A percentile compares a stretch with the other conserved stretches of the same genome.
Evolutionary conservation across 92 coral and sea anemone species (phyloP).

Genomic region (Phenganax subtilis): DNA sequence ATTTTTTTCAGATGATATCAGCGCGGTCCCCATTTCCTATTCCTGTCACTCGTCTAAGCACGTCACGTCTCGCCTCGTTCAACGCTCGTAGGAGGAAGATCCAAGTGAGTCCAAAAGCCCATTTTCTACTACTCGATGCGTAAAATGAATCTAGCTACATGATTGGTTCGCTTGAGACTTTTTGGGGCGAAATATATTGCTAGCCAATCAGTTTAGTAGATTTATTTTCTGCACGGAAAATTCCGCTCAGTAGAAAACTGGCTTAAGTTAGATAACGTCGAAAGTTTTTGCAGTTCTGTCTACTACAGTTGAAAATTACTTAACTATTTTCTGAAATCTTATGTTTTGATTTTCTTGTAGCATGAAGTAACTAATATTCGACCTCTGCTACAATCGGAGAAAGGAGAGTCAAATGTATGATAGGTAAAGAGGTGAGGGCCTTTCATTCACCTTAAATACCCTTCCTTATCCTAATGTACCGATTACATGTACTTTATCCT

Average conservation of each 20-base stretch:
- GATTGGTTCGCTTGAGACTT: too few species aligned
- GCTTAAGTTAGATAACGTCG: neutral
- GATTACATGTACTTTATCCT: neutral
- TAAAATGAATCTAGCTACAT: too few species aligned
- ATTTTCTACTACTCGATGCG: neutral
- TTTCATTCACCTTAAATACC: neutral
- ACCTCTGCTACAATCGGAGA: slow-evolving; percentile 29
- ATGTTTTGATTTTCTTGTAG: slow-evolving; percentile 13
- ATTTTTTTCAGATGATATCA: slow-evolving; percentile 68
- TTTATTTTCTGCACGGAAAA: too few species aligned
- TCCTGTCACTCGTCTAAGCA: slow-evolving; percentile 72
- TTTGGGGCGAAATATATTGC: too few species aligned
- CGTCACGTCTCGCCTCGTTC: slow-evolving; percentile 89
- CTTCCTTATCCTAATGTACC: neutral
- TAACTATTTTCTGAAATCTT: neutral
- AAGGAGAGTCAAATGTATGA: slow-evolving; percentile 41
- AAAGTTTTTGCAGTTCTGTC: too few species aligned
- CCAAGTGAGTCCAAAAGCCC: slow-evolving; percentile 48
- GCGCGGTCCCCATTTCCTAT: slow-evolving; percentile 97
- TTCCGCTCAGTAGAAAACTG: too few species aligned
- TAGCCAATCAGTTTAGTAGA: too few species aligned
- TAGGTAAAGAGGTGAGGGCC: slow-evolving; percentile 3
- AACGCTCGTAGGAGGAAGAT: slow-evolving; percentile 82
- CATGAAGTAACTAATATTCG: slow-evolving; percentile 38
- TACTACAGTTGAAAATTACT: too few species aligned